These are phyloP conservation scores for Phoeniculus purpureus DNA, from an alignment of 2,797 vertebrate genomes.

Conservation along the genomic window DNA sequence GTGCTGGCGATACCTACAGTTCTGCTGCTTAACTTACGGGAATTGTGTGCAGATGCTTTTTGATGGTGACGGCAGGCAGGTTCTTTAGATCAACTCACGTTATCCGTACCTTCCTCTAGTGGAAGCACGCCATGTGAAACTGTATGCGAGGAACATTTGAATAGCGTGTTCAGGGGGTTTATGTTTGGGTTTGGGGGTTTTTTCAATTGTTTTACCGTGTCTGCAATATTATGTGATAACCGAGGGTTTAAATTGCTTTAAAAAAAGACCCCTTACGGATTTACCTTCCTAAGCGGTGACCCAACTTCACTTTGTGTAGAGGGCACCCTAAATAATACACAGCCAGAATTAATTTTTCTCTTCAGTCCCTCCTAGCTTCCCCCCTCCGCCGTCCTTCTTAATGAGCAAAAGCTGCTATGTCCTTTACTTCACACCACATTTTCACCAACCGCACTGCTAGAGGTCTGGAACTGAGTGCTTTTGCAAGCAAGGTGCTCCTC, in stretches of 20 bases:
- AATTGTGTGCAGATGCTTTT: slow-evolving; percentile 13
- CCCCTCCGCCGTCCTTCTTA: background rate
- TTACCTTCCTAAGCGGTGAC: slow-evolving; percentile 23
- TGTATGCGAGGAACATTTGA: background rate
- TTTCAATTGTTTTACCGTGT: background rate
- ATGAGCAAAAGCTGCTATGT: background rate
- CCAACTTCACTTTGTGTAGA: slow-evolving; percentile 72
- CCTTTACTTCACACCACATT: background rate
- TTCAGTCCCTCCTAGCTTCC: background rate
- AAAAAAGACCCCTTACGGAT: background rate
- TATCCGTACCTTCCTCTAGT: background rate
- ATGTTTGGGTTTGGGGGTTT: background rate
- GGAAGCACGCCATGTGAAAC: background rate
- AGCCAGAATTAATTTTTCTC: slow-evolving; percentile 4
- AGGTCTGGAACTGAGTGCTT: background rate
- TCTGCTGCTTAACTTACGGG: slow-evolving; percentile 54
- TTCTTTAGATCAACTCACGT: background rate
- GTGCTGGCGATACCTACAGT: background rate
- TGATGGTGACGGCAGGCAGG: background rate
- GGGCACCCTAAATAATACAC: slow-evolving; percentile 46
- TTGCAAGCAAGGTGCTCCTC: background rate
- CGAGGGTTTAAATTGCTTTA: slow-evolving; percentile 14
- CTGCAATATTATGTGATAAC: background rate
- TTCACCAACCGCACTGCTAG: background rate
- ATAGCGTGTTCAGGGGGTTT: background rate